Percentiles rank a stretch among this genome's conserved stretches.
Conservation (phyloP, 2,888 invertebrate species). For the Tuta absoluta region DNA sequence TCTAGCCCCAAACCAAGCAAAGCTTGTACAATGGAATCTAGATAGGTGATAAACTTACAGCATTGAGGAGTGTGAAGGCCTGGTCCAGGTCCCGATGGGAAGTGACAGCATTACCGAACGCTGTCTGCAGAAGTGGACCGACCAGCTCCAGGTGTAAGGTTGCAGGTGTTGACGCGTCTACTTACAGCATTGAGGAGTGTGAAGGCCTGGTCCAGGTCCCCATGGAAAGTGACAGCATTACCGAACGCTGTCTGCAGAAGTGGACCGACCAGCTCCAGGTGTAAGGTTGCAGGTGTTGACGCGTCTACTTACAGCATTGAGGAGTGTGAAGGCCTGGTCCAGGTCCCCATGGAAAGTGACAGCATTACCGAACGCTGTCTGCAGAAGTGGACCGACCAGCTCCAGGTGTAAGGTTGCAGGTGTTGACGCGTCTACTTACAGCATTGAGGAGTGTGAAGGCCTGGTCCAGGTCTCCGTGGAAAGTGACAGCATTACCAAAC, state of each 20-base stretch:
- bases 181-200: constrained; percentile 61
- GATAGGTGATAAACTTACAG: too few relatives aligned
- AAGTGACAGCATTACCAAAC: constrained; percentile 52
- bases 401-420: constrained; percentile 30
- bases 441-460: constrained; percentile 61
- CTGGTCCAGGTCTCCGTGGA: constrained; percentile 56
- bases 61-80: constrained; percentile 59
- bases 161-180: background rate
- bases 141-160: constrained; percentile 42
- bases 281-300: constrained; percentile 43
- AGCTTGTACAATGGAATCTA: too few relatives aligned
- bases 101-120: constrained; percentile 51
- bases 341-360: constrained; percentile 54
- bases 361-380: constrained; percentile 54
- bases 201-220: constrained; percentile 61
- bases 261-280: constrained; percentile 50
- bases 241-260: constrained; percentile 61
- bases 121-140: constrained; percentile 55
- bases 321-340: constrained; percentile 59
- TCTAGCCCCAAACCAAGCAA: too few relatives aligned
- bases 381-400: constrained; percentile 55
- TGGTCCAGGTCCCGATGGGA: constrained; percentile 58
- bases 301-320: too few relatives aligned
- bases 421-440: constrained; percentile 42
- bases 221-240: constrained; percentile 47